phyloP scores from a whole-genome alignment of 1,140 invertebrate genomes.

The Drosophila mojavensis region DNA sequence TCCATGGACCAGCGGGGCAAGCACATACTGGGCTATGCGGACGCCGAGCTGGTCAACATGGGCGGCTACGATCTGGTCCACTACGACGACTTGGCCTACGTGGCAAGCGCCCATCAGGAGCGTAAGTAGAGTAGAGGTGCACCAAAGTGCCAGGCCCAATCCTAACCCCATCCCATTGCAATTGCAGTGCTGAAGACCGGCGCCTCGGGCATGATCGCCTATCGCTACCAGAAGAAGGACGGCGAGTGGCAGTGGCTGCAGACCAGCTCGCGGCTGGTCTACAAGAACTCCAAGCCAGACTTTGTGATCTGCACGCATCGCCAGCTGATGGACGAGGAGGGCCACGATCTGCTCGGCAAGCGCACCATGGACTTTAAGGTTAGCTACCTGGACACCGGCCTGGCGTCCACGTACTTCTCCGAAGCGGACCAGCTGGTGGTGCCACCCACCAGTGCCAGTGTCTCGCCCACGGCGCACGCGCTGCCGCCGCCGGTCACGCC shows the following conservation, averaged over 20 bases:
- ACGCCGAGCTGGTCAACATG: constrained; percentile 95
- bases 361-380: constrained; percentile 99
- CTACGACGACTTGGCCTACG: constrained; percentile 98
- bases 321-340: constrained; percentile 99
- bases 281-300: constrained; percentile 99
- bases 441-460: constrained; percentile 83
- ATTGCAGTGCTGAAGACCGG: constrained; percentile 98
- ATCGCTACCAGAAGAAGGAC: constrained; percentile 97
- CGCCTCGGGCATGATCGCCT: constrained; percentile 98
- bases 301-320: constrained; percentile 99
- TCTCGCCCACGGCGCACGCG: constrained; percentile 80
- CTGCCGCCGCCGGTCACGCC: constrained; percentile 87
- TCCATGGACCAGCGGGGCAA: constrained; percentile 99
- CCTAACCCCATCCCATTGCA: background rate
- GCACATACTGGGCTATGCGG: constrained; percentile 96
- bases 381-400: constrained; percentile 96
- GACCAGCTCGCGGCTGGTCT: constrained; percentile 97
- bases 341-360: constrained; percentile 96
- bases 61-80: constrained; percentile 98
- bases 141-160: background rate
- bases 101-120: constrained; percentile 99
- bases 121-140: constrained; percentile 89
- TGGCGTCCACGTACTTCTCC: constrained; percentile 95
- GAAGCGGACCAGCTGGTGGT: constrained; percentile 92
- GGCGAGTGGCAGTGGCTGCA: constrained; percentile 99